phyloP scores from a whole-genome alignment of 2,888 invertebrate species.

The Conomelus anceps region DNA sequence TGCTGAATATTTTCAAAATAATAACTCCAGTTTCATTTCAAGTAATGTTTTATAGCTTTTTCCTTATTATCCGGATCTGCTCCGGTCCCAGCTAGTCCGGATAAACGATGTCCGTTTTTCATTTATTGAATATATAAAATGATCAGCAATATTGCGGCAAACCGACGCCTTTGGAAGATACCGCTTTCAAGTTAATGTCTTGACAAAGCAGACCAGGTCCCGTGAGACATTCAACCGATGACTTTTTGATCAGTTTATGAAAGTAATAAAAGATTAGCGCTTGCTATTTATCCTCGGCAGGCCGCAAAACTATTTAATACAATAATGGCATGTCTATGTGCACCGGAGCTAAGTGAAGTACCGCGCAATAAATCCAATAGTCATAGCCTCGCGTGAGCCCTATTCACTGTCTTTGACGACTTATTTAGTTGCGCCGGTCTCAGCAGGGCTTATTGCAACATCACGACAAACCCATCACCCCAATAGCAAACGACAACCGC shows the following conservation, averaged over 20 bases:
- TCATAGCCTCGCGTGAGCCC: neutral
- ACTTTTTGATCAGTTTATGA: neutral
- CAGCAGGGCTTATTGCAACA: neutral
- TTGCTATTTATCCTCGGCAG: neutral
- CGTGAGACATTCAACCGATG: neutral
- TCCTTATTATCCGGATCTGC: too few relatives aligned
- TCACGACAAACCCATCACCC: neutral
- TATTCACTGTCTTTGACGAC: neutral
- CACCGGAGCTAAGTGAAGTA: neutral
- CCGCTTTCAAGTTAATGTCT: neutral
- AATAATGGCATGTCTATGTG: neutral
- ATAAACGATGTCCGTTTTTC: too few relatives aligned
- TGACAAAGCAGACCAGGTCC: neutral
- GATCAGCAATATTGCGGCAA: neutral
- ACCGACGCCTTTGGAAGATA: neutral
- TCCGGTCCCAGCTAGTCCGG: too few relatives aligned
- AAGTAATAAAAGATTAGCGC: neutral
- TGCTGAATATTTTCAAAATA: too few relatives aligned
- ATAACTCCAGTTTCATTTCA: too few relatives aligned
- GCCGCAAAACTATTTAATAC: neutral
- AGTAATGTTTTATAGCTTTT: too few relatives aligned
- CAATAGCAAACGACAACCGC: neutral
- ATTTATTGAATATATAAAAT: neutral
- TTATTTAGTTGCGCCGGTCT: neutral
- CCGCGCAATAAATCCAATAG: neutral